These are phyloP conservation scores for Conus betulinus DNA, from an alignment of 1,140 invertebrate genomes.

Conservation along the genomic window DNA sequence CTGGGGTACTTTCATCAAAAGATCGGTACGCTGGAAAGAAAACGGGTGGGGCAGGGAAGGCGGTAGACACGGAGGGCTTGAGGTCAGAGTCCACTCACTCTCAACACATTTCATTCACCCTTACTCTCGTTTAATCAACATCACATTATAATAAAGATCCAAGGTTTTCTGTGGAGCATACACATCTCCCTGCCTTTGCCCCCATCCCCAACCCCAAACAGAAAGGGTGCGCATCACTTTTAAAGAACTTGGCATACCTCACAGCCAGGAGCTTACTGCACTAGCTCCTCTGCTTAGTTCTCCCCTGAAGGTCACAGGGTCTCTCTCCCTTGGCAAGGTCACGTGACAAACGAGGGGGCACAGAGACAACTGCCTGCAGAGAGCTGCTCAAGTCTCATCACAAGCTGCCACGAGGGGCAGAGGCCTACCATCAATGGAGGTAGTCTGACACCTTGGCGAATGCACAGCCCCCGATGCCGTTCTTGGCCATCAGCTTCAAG, in stretches of 20 bases:
- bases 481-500: conserved; percentile 90
- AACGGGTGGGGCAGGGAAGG: too few relatives aligned
- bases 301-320: background rate
- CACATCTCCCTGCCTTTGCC: background rate
- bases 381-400: conserved; percentile 22
- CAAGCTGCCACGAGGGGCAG: background rate
- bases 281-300: background rate
- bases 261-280: background rate
- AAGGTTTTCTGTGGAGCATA: background rate
- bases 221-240: background rate
- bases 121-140: background rate
- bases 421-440: conserved; percentile 66
- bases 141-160: background rate
- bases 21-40: background rate
- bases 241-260: background rate
- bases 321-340: background rate
- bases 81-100: background rate
- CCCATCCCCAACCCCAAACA: background rate
- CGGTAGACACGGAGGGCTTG: too few relatives aligned
- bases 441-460: conserved; percentile 83
- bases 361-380: background rate
- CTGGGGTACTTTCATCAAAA: background rate
- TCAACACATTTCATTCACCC: background rate
- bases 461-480: conserved; percentile 93
- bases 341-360: background rate